phyloP scores from a whole-genome alignment of 2,113 vertebrate species.

The Leptocoma aspasia region DNA sequence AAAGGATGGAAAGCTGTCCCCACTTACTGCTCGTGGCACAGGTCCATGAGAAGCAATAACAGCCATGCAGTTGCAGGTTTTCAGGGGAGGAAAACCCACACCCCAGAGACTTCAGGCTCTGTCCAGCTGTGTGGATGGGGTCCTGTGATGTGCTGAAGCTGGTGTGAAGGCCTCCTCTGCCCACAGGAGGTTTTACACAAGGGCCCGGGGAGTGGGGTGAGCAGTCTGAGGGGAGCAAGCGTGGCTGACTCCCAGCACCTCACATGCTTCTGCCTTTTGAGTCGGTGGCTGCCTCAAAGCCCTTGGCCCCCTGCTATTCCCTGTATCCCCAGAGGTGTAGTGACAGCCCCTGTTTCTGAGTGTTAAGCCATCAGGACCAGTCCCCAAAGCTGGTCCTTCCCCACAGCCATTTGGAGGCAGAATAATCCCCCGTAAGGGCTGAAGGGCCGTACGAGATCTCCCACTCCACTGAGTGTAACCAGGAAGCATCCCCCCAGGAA shows the following conservation, averaged over 20 bases:
- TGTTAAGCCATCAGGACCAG: conserved; percentile 1
- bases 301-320: background rate
- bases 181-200: background rate
- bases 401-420: background rate
- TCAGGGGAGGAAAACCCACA: background rate
- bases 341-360: background rate
- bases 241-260: conserved; percentile 14
- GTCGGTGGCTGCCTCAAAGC: background rate
- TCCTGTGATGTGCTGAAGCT: background rate
- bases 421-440: background rate
- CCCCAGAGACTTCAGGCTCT: background rate
- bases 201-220: background rate
- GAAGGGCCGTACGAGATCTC: background rate
- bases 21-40: background rate
- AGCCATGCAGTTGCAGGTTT: background rate
- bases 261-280: conserved; percentile 34
- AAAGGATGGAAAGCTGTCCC: conserved; percentile 43
- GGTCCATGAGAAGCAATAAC: conserved; percentile 68
- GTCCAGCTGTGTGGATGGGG: rapidly evolving
- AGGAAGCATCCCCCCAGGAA: background rate
- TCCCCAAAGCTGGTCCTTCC: background rate
- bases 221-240: background rate
- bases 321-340: background rate
- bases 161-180: background rate
- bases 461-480: rapidly evolving